Evolutionary conservation across 2,113 vertebrate genomes (phyloP), one percentile per base, ranked within the genome.

Genomic region (Toxotes chatareus): DNA sequence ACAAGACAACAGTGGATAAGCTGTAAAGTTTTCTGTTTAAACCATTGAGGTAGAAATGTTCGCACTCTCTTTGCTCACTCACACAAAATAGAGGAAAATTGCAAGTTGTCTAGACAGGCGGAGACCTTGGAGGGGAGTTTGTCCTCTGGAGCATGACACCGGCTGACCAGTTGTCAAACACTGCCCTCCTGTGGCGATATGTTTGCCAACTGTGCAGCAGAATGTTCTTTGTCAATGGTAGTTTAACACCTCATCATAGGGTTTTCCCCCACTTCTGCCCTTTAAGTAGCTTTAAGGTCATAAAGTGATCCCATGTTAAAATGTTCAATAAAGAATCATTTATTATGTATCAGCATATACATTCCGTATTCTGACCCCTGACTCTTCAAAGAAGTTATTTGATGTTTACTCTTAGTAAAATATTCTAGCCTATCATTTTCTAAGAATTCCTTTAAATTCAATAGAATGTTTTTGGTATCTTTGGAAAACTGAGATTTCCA

Each of bases 91-190:
- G 66, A 71, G 72, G 73, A 62, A 74, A 88, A 88, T 60, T 86
- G 78, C 67, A 68, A 56, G 51, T 73, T 59, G 83, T 93, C 90
- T 88, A 86, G 86, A 91, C 86, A 80, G 73, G 27, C 55, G 1
- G 61, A 79, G 85, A 84, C 82, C 81, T 90, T 86, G 74, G 46
- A 78, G 61, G 61, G 53, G 53, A 65, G 32, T 70, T 71, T 81
- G 83, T 83, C 79, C 85, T 89, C 64, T 9, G n/a, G 53, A 73
- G n/a, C 1, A 3, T 36, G 71, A 73, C 49, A 19, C 4, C 0
- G 31, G 10, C 7, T 23, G 59, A 75, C 10, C 46, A 31, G 13
- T 32, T 85, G 78, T 83, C 51, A 69, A 82, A 87, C 78, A 91
- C 82, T 90, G 88, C 88, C 90, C 82, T 32, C 89, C 0, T 53